phyloP scores from a whole-genome alignment of 2,888 invertebrate species.

The Gari tellinella region DNA sequence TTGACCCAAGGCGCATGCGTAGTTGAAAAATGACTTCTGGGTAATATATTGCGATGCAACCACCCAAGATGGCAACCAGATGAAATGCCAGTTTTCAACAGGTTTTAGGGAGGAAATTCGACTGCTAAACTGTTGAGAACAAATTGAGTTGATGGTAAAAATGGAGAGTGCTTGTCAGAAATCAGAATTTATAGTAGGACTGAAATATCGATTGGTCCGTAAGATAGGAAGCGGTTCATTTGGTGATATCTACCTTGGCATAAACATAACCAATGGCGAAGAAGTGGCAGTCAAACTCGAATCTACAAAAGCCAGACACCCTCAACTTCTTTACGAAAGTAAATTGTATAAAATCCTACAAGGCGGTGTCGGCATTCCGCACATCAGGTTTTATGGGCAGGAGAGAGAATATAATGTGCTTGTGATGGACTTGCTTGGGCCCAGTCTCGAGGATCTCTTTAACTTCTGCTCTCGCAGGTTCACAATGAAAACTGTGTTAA shows the following conservation, averaged over 20 bases:
- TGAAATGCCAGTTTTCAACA: slow-evolving; percentile 60
- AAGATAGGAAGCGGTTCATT: slow-evolving; percentile 85
- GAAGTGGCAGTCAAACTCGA: slow-evolving; percentile 87
- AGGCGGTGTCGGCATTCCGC: slow-evolving; percentile 85
- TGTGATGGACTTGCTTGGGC: slow-evolving; percentile 98
- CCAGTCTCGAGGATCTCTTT: slow-evolving; percentile 89
- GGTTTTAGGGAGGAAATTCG: slow-evolving; percentile 35
- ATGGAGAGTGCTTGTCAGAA: slow-evolving; percentile 68
- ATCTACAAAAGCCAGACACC: slow-evolving; percentile 86
- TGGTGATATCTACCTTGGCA: slow-evolving; percentile 84
- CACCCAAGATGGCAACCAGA: slow-evolving; percentile 82
- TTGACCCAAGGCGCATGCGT: slow-evolving; percentile 68
- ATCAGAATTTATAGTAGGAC: slow-evolving; percentile 82
- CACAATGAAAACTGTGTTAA: slow-evolving; percentile 99
- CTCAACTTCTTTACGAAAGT: slow-evolving; percentile 86
- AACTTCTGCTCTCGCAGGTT: slow-evolving; percentile 99
- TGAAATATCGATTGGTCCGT: slow-evolving; percentile 83
- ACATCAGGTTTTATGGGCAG: slow-evolving; percentile 87
- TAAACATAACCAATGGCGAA: slow-evolving; percentile 84
- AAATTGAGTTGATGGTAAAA: slow-evolving; percentile 12
- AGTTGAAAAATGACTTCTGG: slow-evolving; percentile 64
- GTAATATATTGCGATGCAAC: slow-evolving; percentile 77
- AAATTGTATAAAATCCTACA: slow-evolving; percentile 86
- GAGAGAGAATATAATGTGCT: slow-evolving; percentile 99
- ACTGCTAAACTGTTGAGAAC: too few relatives aligned